Evolutionary conservation across 1,140 invertebrate species (phyloP).

Genomic region (Megathymus violae): DNA sequence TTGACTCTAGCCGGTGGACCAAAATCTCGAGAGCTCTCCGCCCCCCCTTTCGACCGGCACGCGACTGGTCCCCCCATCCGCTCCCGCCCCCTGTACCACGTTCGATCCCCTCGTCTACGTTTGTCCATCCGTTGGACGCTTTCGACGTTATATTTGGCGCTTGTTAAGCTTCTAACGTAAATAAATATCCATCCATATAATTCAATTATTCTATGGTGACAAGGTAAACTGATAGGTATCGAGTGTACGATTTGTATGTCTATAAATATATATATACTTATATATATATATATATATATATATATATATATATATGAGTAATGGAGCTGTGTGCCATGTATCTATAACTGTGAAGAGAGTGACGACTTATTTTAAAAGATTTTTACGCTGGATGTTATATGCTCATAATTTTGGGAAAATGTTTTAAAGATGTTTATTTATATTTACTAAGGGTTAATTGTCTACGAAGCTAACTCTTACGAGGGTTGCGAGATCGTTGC

Average conservation of each 20-base stretch:
- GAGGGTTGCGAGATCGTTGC: slow-evolving; percentile 11
- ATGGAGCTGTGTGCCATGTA: slow-evolving; percentile 81
- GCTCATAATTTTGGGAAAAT: slow-evolving; percentile 81
- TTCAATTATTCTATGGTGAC: slow-evolving; percentile 83
- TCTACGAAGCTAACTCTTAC: slow-evolving; percentile 54
- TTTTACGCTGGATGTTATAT: slow-evolving; percentile 78
- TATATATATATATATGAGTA: slow-evolving; percentile 72
- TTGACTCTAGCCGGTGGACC: slow-evolving; percentile 69
- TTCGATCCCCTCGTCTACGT: slow-evolving; percentile 39
- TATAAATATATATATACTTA: slow-evolving; percentile 77
- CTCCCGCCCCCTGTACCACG: background rate
- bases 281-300: slow-evolving; percentile 70
- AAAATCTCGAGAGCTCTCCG: slow-evolving; percentile 61
- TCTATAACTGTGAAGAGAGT: slow-evolving; percentile 73
- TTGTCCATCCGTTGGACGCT: slow-evolving; percentile 69
- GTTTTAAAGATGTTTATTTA: slow-evolving; percentile 82
- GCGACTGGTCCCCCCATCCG: slow-evolving; percentile 46
- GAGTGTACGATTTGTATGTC: slow-evolving; percentile 68
- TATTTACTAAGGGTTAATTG: slow-evolving; percentile 68
- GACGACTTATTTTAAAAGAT: slow-evolving; percentile 79
- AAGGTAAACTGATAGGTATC: slow-evolving; percentile 79
- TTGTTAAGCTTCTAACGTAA: slow-evolving; percentile 78
- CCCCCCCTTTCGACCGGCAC: slow-evolving; percentile 26
- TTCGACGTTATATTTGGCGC: slow-evolving; percentile 59
- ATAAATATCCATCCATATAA: slow-evolving; percentile 81